Conservation (phyloP, 2,797 vertebrate genomes). For the Gastrophryne carolinensis region DNA sequence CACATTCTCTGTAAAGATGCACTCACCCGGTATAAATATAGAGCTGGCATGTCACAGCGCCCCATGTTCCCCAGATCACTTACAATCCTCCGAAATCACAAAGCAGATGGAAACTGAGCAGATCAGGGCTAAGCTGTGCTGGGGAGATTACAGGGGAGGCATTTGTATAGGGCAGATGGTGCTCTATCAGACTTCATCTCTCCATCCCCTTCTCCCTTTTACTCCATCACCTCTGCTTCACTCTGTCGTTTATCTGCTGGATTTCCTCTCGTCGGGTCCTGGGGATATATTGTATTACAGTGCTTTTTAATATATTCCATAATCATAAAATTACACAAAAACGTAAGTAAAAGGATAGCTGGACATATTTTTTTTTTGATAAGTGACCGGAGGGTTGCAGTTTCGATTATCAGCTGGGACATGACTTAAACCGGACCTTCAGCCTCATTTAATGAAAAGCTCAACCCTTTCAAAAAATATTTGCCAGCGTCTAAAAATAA, state of each 20-base stretch:
- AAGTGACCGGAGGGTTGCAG: no score
- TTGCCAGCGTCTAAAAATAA: no score
- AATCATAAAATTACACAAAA: no score
- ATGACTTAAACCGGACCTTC: no score
- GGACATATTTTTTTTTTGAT: no score
- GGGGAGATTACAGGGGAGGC: slow-evolving; percentile 69
- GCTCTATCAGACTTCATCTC: slow-evolving; percentile 31
- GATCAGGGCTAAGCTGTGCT: slow-evolving; percentile 70
- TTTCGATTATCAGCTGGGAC: no score
- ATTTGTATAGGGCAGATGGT: slow-evolving; percentile 40
- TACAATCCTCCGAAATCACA: slow-evolving; percentile 68
- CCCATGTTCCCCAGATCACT: slow-evolving; percentile 60
- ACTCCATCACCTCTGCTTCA: neutral
- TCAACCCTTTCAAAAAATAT: no score
- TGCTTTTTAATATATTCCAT: no score
- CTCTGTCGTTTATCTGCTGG: slow-evolving; percentile 3
- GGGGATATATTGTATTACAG: no score
- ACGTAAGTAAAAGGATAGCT: no score
- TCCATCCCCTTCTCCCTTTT: slow-evolving; percentile 23
- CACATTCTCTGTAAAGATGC: neutral
- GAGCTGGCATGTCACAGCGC: neutral
- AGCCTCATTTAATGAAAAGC: no score
- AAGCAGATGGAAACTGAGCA: slow-evolving; percentile 71
- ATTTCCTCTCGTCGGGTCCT: neutral
- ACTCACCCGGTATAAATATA: neutral